Evolutionary conservation across 30 jellyfish, hydroid and myxozoan species (phyloP).

Genomic region (Euphysa ruthae): DNA sequence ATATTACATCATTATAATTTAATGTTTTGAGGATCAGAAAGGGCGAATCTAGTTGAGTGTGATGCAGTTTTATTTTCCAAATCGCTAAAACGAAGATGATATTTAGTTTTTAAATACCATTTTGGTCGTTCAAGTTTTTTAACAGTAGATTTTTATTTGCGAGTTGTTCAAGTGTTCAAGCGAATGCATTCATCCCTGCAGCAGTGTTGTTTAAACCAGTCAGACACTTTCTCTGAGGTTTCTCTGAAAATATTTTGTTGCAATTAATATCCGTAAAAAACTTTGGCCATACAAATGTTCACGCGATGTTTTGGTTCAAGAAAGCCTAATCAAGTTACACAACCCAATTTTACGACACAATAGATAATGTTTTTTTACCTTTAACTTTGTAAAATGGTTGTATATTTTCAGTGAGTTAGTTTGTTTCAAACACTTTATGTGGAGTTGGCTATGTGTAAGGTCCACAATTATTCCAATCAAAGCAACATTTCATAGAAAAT

Average conservation of each 20-base stretch:
- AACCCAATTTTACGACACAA: no score
- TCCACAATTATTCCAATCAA: no score
- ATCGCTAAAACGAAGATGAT: background rate
- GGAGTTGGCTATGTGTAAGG: no score
- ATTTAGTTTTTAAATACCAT: slow-evolving; percentile 10
- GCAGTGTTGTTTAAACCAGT: slow-evolving; percentile 10
- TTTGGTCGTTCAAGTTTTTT: background rate
- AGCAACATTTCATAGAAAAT: no score
- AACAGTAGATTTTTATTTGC: background rate
- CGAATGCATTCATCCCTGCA: background rate
- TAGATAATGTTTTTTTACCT: no score
- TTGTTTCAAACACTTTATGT: no score
- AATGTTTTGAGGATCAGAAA: background rate
- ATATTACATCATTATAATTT: background rate
- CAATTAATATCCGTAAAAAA: slow-evolving; percentile 11
- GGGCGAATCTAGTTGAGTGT: slow-evolving; percentile 2
- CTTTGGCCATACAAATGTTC: slow-evolving; percentile 1
- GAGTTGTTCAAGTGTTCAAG: background rate
- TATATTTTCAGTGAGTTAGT: no score
- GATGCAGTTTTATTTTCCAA: background rate
- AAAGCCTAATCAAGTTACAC: no score
- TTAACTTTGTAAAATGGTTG: no score
- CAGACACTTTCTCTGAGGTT: slow-evolving; percentile 10
- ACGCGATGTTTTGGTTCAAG: no score
- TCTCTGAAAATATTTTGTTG: background rate